Evolutionary conservation across 2,113 vertebrate species (phyloP).

Genomic region (Saccopteryx leptura): DNA sequence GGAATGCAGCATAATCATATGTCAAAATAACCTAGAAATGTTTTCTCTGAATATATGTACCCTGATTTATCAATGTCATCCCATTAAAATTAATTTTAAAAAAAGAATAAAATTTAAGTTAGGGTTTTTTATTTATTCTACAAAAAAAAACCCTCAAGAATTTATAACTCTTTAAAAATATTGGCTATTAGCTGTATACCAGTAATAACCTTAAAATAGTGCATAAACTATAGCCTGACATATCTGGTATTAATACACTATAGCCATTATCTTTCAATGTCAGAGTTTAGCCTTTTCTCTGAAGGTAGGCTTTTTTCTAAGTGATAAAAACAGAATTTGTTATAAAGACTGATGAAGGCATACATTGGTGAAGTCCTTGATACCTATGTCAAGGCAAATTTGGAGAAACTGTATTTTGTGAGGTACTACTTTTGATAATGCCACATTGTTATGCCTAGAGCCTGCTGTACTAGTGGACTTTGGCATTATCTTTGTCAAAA

Average conservation of each 20-base stretch:
- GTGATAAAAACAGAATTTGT: conserved; percentile 16
- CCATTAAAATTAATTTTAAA: too few relatives aligned
- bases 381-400: not conserved
- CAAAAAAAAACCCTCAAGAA: not conserved
- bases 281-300: not conserved
- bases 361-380: not conserved
- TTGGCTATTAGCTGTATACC: too few relatives aligned
- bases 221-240: not conserved
- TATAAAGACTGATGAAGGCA: not conserved
- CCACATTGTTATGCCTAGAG: not conserved
- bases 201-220: not conserved
- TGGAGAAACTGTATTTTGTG: not conserved
- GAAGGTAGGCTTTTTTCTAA: not conserved
- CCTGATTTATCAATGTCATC: too few relatives aligned
- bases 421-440: not conserved
- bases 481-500: not conserved
- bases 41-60: too few relatives aligned
- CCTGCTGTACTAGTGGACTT: not conserved
- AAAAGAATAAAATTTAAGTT: too few relatives aligned
- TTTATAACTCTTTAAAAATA: not conserved
- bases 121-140: not conserved
- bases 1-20: too few relatives aligned
- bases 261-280: not conserved
- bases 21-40: too few relatives aligned
- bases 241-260: not conserved